Base-by-base conservation (phyloP, 64 coral and sea anemone genomes). In the Astreopora myriophthalma region DNA sequence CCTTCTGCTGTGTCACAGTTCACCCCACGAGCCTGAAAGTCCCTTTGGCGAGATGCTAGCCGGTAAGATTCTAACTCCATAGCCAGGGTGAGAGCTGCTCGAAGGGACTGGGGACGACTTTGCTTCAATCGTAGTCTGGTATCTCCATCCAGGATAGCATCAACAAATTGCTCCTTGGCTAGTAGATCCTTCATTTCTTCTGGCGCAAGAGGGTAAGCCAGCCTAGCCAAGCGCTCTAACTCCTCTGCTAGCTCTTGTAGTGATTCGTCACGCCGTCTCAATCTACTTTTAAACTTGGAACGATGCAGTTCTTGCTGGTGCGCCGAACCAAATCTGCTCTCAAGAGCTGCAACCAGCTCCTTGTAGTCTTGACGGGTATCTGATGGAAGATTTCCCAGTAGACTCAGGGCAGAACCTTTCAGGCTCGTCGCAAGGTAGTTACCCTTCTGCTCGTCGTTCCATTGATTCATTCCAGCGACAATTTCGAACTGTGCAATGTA, bases 141-240 rank as follows among this genome's bases (percentile, higher is more conserved):
- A 28, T 95, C 94, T 39, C 74, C 87, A 24, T 90, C 81, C 13
- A 22, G n/a, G 7, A 95, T 62, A 4, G 87, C 71, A 52, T 95
- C 87, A 60, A 80, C 79, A 86, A 95, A 95, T 12, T 91, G 80
- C n/a, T 95, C 82, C 20, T 68, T 79, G 10, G 81, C 80, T 49
- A 91, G 42, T 5, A 65, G 49, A 14, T 95, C 94, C 32, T 70
- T 60, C 31, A 83, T 5, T 17, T 90, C 88, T 44, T 83, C 14
- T 36, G 64, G 27, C 0, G 93, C 88, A 28, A 69, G 63, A 12
- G 88, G 87, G 28, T 86, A 76, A 0, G 82, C 71, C 19, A 75
- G 27, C 58, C 66, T 86, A 10, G 46, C 55, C 16, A 92, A 64
- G 13, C 82, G 29, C 25, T 86, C 32, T 1, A 85, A 4, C 1